Evolutionary conservation across 2,797 vertebrate genomes (phyloP).

Genomic region (Mus caroli): DNA sequence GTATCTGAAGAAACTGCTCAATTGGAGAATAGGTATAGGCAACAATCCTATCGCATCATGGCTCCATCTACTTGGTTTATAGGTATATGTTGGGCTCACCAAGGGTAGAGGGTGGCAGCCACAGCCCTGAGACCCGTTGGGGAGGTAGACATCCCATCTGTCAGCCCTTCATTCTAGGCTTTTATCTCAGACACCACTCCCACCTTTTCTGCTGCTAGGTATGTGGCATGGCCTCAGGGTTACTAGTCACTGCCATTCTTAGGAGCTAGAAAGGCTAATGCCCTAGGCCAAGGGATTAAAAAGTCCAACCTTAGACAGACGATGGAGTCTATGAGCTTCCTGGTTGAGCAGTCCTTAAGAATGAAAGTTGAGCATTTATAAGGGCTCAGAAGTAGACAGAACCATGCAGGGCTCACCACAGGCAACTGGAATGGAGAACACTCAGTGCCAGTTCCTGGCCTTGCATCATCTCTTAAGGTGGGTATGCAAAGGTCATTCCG

Average conservation of each 20-base stretch:
- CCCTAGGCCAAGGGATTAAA: background rate
- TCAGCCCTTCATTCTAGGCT: background rate
- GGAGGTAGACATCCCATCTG: background rate
- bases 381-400: background rate
- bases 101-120: background rate
- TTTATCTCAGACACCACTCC: background rate
- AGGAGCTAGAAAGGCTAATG: background rate
- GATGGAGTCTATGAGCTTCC: background rate
- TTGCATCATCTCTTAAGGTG: background rate
- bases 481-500: background rate
- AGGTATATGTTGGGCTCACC: background rate
- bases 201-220: background rate
- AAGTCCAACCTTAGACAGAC: background rate
- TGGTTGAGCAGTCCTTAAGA: background rate
- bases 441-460: accelerated
- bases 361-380: accelerated
- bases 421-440: accelerated
- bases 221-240: background rate
- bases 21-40: background rate
- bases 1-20: background rate
- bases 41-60: background rate
- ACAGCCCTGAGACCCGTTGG: background rate
- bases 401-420: background rate
- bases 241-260: background rate
- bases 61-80: background rate